Percentiles rank a stretch among this genome's conserved stretches.
Conservation (phyloP, 2,797 vertebrate species). For the Anabas testudineus region DNA sequence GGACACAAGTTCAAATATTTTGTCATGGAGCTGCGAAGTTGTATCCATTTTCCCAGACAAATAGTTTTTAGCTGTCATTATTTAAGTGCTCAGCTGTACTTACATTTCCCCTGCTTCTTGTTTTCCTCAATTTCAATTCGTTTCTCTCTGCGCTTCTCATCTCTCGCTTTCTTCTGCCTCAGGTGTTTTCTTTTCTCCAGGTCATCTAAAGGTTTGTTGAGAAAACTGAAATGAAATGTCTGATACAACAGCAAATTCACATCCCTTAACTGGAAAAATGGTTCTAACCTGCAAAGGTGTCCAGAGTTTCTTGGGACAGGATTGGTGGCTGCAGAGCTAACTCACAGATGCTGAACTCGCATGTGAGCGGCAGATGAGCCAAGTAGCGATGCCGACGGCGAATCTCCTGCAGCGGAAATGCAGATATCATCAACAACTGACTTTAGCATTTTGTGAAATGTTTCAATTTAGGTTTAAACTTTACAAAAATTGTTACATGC, state of each 20-base stretch:
- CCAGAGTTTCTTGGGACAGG: slow-evolving; percentile 94
- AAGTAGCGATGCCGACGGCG: slow-evolving; percentile 95
- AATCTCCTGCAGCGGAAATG: slow-evolving; percentile 86
- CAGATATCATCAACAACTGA: neutral
- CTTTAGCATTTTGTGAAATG: neutral
- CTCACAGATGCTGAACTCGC: slow-evolving; percentile 98
- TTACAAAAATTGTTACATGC: neutral
- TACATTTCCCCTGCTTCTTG: slow-evolving; percentile 97
- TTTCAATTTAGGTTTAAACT: neutral
- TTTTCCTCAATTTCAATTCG: slow-evolving; percentile 98
- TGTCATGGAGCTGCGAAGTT: neutral
- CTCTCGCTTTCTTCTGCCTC: slow-evolving; percentile 96
- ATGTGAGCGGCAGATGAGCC: slow-evolving; percentile 96
- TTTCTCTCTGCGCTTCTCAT: slow-evolving; percentile 94
- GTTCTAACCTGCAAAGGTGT: slow-evolving; percentile 91
- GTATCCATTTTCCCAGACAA: neutral
- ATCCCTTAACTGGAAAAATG: neutral
- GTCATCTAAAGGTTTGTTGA: slow-evolving; percentile 84
- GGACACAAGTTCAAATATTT: neutral
- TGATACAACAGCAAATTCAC: neutral
- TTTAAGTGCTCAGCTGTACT: slow-evolving; percentile 64
- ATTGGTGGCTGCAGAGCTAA: slow-evolving; percentile 92
- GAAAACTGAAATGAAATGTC: neutral
- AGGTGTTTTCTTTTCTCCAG: slow-evolving; percentile 94
- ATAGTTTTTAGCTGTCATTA: neutral